Conservation (phyloP, 2,113 vertebrate genomes). For the Tupaia tana region DNA sequence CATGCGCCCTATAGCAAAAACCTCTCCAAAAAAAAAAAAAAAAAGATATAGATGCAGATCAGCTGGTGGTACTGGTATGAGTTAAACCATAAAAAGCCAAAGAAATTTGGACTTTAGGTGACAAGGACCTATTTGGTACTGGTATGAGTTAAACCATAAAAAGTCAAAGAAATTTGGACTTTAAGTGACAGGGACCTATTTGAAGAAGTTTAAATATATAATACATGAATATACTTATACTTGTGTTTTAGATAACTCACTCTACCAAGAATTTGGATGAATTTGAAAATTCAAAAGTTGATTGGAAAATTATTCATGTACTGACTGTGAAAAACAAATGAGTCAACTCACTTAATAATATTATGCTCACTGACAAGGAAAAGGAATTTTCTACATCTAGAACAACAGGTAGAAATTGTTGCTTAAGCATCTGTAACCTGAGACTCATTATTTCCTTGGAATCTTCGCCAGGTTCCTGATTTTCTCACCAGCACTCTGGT, state of each 20-base stretch:
- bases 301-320: conserved; percentile 33
- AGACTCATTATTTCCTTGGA: background rate
- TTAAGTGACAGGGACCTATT: background rate
- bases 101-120: background rate
- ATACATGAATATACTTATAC: background rate
- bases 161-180: background rate
- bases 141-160: no score
- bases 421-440: background rate
- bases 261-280: background rate
- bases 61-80: background rate
- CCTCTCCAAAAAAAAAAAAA: no score
- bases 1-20: no score
- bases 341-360: background rate
- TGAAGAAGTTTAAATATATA: background rate
- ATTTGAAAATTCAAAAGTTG: conserved; percentile 36
- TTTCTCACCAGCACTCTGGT: background rate
- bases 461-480: background rate
- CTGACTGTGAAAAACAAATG: background rate
- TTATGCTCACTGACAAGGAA: conserved; percentile 32
- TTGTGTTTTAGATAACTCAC: conserved; percentile 1
- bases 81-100: background rate
- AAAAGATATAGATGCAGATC: background rate
- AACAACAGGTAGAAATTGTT: background rate
- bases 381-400: background rate
- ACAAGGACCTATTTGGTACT: background rate